A percentile compares a stretch with the other conserved stretches of the same genome.
phyloP scores from a whole-genome alignment of 2,797 vertebrate genomes.

The Sebastes oblongus region DNA sequence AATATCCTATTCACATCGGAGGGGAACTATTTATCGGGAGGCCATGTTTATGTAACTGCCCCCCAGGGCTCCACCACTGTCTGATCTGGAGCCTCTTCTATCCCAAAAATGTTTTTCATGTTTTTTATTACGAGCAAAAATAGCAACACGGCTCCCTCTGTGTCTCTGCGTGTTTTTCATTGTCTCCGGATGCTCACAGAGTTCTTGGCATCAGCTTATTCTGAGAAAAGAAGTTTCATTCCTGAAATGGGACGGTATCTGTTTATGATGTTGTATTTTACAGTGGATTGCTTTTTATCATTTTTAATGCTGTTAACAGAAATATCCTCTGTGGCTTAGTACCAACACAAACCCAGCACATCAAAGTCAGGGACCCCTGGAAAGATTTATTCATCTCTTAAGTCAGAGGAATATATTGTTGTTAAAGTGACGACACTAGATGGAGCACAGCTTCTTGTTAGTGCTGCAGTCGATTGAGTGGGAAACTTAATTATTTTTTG shows the following conservation, averaged over 20 bases:
- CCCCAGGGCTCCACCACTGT: constrained; percentile 12
- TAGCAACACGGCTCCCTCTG: background rate
- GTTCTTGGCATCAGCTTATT: background rate
- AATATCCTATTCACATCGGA: constrained; percentile 61
- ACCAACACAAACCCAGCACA: background rate
- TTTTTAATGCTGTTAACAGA: background rate
- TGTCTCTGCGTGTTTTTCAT: constrained; percentile 7
- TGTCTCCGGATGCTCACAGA: background rate
- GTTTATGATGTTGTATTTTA: background rate
- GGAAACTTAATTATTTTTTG: background rate
- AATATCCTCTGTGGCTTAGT: background rate
- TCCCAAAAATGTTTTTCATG: constrained; percentile 51
- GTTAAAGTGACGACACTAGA: background rate
- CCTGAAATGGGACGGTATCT: background rate
- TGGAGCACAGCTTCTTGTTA: background rate
- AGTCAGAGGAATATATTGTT: background rate
- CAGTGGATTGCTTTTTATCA: background rate
- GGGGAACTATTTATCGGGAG: constrained; percentile 35
- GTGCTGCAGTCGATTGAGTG: background rate
- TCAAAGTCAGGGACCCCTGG: background rate
- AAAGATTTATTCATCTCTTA: background rate
- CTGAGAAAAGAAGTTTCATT: background rate
- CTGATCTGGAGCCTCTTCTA: constrained; percentile 35
- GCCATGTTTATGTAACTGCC: constrained; percentile 49
- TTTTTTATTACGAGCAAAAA: constrained; percentile 45